Base-by-base conservation (phyloP, 2,113 vertebrate genomes). In the Dasyornis broadbenti region DNA sequence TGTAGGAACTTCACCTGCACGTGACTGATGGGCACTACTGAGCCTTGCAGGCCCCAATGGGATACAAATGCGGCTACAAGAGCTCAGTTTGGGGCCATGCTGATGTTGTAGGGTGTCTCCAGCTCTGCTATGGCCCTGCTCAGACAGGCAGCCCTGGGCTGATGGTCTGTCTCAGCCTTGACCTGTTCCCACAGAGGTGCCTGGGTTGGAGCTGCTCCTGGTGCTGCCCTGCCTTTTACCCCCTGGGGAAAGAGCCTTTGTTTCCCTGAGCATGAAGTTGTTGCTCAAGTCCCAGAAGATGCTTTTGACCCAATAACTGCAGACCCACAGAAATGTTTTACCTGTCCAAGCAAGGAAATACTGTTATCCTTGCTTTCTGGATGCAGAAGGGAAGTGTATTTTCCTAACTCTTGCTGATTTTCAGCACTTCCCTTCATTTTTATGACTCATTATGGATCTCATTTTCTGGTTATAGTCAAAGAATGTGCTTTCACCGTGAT, bases 81-180 rank as follows among this genome's bases (percentile, higher is more conserved):
- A 61, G n/a, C n/a, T 70, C 81, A 33, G 11, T 5, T 1, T 50
- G 23, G 30, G 33, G 26, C 21, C 1, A 4, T 27, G 3, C 4
- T 60, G 37, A 2, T 52, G 35, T 23, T 71, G 30, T 4, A 24
- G 59, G 15, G 8, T 75, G 23, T 30, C 9, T 71, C 21, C 2
- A 84, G 64, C 35, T 53, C 18, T 91, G 30, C 18, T 14, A 1
- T 7, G 42, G 49, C 26, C 59, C 61, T 45, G 18, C 19, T 59
- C 68, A 45, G 18, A 24, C 13, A 14, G 37, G 24, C 18, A 37
- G 7, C 5, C 30, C 0, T 15, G n/a, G 33, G 44, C 26, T 72
- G 33, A 8, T 15, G 44, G 4, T 37, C 5, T 59, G 8, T n/a
- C 10, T 61, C 6, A 31, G 20, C 15, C 15, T 4, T 42, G 33